Evolutionary conservation across 2,888 invertebrate genomes (phyloP).

Genomic region (Chrysodeixis includens): DNA sequence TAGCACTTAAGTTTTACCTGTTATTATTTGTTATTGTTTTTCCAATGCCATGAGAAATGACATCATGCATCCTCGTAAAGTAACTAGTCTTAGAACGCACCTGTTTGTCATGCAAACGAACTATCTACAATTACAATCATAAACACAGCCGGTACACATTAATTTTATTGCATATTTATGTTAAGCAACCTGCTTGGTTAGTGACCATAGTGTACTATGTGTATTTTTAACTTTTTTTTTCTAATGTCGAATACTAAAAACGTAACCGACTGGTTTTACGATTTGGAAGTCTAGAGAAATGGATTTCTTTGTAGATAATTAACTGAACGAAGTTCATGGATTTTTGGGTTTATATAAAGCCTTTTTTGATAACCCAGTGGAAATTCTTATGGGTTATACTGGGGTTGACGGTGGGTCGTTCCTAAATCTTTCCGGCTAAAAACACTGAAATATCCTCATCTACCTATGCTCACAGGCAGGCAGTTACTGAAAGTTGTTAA

Average conservation of each 20-base stretch:
- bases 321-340: no score
- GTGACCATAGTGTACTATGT: slow-evolving; percentile 10
- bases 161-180: slow-evolving; percentile 43
- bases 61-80: slow-evolving; percentile 20
- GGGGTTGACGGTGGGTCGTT: no score
- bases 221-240: slow-evolving; percentile 2
- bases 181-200: slow-evolving; percentile 32
- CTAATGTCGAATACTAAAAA: not conserved
- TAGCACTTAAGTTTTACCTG: not conserved
- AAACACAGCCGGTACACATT: slow-evolving; percentile 27
- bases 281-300: no score
- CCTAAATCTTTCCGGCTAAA: no score
- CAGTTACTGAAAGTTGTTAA: no score
- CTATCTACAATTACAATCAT: slow-evolving; percentile 27
- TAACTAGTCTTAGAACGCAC: slow-evolving; percentile 17
- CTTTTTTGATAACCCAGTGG: no score
- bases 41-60: slow-evolving; percentile 25
- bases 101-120: slow-evolving; percentile 42
- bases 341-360: no score
- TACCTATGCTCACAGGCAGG: no score
- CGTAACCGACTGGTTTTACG: not conserved
- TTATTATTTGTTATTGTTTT: slow-evolving; percentile 25
- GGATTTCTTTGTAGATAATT: no score
- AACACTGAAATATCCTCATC: no score
- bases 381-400: no score